Conservation (phyloP, 2,113 vertebrate genomes). For the Entomyzon cyanotis region DNA sequence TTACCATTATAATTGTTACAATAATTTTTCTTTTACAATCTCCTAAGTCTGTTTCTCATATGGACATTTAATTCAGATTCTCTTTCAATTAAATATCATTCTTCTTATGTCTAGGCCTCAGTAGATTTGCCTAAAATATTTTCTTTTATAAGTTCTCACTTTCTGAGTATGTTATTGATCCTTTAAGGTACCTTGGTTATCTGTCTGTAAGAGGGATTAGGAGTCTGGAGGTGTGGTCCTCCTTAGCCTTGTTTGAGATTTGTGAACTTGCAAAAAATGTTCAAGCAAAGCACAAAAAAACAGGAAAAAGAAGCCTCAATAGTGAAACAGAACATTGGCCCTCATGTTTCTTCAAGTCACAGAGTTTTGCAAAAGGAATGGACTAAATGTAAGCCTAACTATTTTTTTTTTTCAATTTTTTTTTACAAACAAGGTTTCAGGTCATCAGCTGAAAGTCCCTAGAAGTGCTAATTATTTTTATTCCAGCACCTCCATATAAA, state of each 20-base stretch:
- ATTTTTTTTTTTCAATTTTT: not conserved
- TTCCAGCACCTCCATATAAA: not conserved
- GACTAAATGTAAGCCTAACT: not conserved
- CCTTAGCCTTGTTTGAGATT: not conserved
- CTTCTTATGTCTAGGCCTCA: not conserved
- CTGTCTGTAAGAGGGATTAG: not conserved
- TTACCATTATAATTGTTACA: slow-evolving; percentile 25
- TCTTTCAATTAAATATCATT: not conserved
- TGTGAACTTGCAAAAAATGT: not conserved
- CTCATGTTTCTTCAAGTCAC: not conserved
- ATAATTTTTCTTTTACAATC: slow-evolving; percentile 25
- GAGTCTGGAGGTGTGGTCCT: not conserved
- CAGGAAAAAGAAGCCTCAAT: not conserved
- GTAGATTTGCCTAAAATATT: not conserved
- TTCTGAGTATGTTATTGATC: not conserved
- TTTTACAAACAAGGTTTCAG: not conserved
- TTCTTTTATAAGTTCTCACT: not conserved
- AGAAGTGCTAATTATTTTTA: slow-evolving; percentile 1
- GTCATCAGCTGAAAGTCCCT: not conserved
- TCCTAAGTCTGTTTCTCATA: not conserved
- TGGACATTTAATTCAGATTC: not conserved
- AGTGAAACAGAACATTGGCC: not conserved
- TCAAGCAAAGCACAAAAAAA: not conserved
- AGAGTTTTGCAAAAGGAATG: not conserved
- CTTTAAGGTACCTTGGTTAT: not conserved